Base-by-base conservation (phyloP, 2,113 vertebrate species). In the Conger conger region DNA sequence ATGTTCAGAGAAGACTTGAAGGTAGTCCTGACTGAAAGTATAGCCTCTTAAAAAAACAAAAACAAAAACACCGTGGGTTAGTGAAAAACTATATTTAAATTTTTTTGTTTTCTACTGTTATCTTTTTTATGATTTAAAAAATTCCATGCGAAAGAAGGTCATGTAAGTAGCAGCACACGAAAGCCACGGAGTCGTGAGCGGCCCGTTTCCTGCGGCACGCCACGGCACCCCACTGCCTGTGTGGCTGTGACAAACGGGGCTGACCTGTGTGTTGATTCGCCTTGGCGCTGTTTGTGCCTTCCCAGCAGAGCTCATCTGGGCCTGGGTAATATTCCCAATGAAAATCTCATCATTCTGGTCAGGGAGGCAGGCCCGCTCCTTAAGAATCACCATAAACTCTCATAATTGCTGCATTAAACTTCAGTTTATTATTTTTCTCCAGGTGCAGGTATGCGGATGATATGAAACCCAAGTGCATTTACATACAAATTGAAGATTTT, bases 401-500 rank as follows among this genome's bases (percentile, higher is more conserved):
- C 95, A 97, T 99, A 99, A 99, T 99, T 99, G 97, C 96, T 93
- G 95, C 97, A 97, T 98, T 98, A 99, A 97, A 97, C 97, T 96
- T 96, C 95, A 96, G 97, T 99, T 98, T 98, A 99, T 99, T 99
- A 99, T 99, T 99, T 95, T 97, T 97, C 95, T 96, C 96, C 94
- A 96, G 96, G 96, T 96, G 97, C 98, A 99, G 97, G 98, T 98
- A 98, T 96, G 96, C 91, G 93, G 96, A 97, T 96, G 98, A 99
- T 99, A 98, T 95, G 97, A 97, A 96, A 96, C 96, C 97, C 95
- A 89, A 82, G 96, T 96, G 96, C 97, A 99, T 99, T 99, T 99
- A 99, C 98, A 99, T 99, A 99, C 97, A 99, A 99, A 99, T 99
- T 99, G 98, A 98, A 99, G 98, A 97, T 97, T 98, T 97, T 98